Percentiles rank a stretch among this genome's conserved stretches.
Conservation (phyloP, 1,140 invertebrate genomes). For the Oncopeltus fasciatus region DNA sequence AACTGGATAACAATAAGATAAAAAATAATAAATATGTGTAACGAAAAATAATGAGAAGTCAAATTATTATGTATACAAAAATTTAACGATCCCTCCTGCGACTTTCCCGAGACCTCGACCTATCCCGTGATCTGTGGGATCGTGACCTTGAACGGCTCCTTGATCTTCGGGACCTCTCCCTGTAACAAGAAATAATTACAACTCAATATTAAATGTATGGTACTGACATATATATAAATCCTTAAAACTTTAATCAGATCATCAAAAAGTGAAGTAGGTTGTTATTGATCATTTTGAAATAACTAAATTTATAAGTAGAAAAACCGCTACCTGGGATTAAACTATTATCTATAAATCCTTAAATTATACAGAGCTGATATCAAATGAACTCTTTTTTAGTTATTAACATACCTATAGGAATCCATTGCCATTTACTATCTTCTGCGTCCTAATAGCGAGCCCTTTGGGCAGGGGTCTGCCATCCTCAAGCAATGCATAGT, state of each 20-base stretch:
- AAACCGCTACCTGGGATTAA: background rate
- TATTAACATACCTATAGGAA: no score
- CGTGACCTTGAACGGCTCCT: conserved; percentile 23
- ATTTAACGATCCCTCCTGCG: conserved; percentile 39
- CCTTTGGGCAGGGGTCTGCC: no score
- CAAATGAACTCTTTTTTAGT: no score
- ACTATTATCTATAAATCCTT: background rate
- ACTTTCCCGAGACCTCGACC: conserved; percentile 25
- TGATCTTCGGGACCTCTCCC: background rate
- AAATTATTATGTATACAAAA: no score
- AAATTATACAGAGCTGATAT: no score
- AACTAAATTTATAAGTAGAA: background rate
- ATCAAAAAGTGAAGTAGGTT: background rate
- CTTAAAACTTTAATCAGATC: background rate
- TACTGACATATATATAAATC: background rate
- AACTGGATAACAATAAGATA: no score
- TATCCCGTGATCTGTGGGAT: conserved; percentile 21
- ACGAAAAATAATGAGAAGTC: no score
- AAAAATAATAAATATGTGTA: no score
- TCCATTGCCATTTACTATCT: no score
- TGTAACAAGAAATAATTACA: no score
- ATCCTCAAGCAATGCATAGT: no score
- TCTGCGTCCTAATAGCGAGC: no score
- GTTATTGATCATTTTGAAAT: background rate
- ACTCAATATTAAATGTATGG: background rate